phyloP scores from a whole-genome alignment of 92 coral and sea anemone species.

The Epizoanthus scotinus region DNA sequence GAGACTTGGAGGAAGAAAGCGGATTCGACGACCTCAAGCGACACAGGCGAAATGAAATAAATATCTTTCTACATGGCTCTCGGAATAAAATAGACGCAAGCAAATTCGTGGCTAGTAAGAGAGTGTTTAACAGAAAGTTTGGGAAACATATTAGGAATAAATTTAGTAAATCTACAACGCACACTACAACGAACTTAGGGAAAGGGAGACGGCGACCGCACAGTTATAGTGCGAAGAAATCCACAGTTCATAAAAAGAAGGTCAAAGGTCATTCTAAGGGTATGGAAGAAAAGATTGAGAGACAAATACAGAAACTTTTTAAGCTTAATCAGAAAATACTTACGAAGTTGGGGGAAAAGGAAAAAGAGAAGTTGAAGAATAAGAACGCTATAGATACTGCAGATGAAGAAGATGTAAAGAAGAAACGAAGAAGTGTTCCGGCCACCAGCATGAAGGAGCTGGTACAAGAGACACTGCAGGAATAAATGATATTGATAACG shows the following conservation, averaged over 20 bases:
- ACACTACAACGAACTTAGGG: not conserved
- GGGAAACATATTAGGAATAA: conserved; percentile 13
- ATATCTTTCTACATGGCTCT: conserved; percentile 84
- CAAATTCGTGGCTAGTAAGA: conserved; percentile 47
- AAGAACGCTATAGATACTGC: not conserved
- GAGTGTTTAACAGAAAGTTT: conserved; percentile 5
- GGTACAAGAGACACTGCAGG: conserved; percentile 31
- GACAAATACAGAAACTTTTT: conserved; percentile 70
- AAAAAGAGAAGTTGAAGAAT: not conserved
- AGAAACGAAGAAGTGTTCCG: conserved; percentile 16
- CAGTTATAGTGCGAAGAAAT: conserved; percentile 10
- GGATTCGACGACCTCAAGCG: conserved; percentile 51
- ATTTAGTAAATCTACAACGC: not conserved
- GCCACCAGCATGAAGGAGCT: conserved; percentile 22
- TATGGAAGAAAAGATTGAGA: conserved; percentile 48
- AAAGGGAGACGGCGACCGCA: not conserved
- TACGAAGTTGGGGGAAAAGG: not conserved
- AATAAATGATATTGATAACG: not conserved
- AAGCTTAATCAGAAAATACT: conserved; percentile 63
- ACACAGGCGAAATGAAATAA: conserved; percentile 72
- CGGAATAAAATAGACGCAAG: conserved; percentile 79
- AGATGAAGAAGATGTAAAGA: not conserved
- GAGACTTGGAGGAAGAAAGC: conserved; percentile 76
- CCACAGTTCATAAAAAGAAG: conserved; percentile 23
- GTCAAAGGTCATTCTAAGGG: not conserved